Base-by-base conservation (phyloP, 2,888 invertebrate species). In the Sphaeridia pumilis region DNA sequence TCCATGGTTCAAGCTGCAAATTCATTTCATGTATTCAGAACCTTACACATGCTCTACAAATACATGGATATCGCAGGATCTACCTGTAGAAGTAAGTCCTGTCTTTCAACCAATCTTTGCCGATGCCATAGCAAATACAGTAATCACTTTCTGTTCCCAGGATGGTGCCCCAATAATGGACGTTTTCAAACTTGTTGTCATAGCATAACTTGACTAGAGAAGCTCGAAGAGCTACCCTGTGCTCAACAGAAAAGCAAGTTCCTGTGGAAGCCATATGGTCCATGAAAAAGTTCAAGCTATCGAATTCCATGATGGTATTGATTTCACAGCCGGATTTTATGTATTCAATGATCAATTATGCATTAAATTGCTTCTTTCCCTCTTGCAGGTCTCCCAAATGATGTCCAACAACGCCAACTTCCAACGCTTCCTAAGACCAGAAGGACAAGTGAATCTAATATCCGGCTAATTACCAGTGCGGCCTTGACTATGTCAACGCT, bases 81-180 rank as follows among this genome's bases (percentile, higher is more conserved):
- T 68, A 77, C 77, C 77, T 84, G 72, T 89, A 92, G 69, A 83
- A 87, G 69, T 80, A 88, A 59, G 79, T 80, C 66, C 80, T 78
- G 52, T 82, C 82, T 21, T 72, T 69, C 38, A 89, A 69, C 48
- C 82, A 84, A 69, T 92, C 87, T 57, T 76, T 78, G 21, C 75
- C 73, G 60, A 82, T 81, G 14, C 92, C 90, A 66, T 81, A 86
- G 2, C 86, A 84, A 56, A 92, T 78, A 67, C 82, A 86, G 69
- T 92, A 92, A 70, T 89, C 88, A 20, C 76, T 76, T 59, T 80
- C 79, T 0, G 78, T 72, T 1, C 86, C 89, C 60, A 80, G 77
- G 48, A 92, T 81, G 67, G 82, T 81, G 0, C 90, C 92, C 87
- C 89, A 89, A 67, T 89, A 87, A 67, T 81, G 88, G 49, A 87